phyloP scores from a whole-genome alignment of 2,113 vertebrate species.

The Laticauda laticaudata region DNA sequence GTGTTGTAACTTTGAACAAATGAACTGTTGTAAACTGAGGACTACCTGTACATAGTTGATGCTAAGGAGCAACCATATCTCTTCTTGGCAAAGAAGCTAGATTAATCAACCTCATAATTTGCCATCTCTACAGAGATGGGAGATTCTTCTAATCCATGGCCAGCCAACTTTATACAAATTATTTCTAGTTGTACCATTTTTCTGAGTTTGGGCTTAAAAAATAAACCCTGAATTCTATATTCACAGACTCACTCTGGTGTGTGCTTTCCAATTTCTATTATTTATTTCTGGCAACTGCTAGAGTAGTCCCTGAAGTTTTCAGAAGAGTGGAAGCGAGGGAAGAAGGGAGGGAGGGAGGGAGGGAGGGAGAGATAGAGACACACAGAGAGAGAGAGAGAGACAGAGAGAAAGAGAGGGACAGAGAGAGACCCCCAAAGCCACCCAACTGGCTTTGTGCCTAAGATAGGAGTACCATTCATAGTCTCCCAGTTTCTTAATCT shows the following conservation, averaged over 20 bases:
- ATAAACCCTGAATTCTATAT: neutral
- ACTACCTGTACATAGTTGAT: neutral
- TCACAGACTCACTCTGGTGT: neutral
- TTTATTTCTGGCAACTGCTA: neutral
- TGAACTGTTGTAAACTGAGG: no score
- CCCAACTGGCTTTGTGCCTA: neutral
- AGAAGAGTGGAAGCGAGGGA: neutral
- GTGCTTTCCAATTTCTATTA: neutral
- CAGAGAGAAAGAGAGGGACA: fast-evolving
- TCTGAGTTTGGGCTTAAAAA: neutral
- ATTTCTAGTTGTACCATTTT: neutral
- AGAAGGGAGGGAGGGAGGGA: no score
- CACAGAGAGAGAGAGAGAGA: fast-evolving
- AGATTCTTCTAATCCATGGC: neutral
- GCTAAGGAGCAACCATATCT: neutral
- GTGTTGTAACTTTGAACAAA: no score
- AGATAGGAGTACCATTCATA: neutral
- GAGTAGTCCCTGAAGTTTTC: neutral
- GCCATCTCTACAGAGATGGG: neutral
- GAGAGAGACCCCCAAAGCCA: neutral
- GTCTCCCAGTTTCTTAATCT: neutral
- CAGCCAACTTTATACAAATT: neutral
- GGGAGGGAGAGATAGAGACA: no score
- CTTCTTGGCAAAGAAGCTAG: neutral
- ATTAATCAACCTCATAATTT: neutral